These are phyloP conservation scores for Rhadina sibilatrix DNA, from an alignment of 2,113 vertebrate species.

Conservation along the genomic window DNA sequence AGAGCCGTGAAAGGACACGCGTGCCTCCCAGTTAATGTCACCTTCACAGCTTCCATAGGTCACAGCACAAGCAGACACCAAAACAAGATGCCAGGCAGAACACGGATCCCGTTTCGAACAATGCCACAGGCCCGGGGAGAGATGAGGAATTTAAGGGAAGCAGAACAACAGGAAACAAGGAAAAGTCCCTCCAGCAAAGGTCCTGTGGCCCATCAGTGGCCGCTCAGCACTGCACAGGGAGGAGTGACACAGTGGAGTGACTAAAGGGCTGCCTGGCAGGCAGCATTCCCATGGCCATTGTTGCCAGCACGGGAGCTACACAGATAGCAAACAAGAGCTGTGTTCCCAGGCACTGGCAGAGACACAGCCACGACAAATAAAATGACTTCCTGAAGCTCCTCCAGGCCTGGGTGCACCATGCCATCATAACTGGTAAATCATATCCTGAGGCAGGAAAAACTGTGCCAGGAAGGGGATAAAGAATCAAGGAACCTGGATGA, in stretches of 20 bases:
- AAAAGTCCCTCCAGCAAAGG: neutral
- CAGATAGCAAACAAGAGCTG: neutral
- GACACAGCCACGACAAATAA: neutral
- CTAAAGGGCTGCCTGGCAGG: neutral
- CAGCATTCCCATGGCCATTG: neutral
- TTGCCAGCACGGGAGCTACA: neutral
- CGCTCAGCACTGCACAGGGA: fast-evolving
- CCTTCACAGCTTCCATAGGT: constrained; percentile 47
- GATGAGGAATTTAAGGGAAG: neutral
- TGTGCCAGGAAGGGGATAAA: neutral
- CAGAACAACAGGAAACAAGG: neutral
- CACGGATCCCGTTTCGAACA: neutral
- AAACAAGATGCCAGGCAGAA: neutral
- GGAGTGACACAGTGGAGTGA: neutral
- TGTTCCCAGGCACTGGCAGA: neutral
- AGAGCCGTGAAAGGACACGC: neutral
- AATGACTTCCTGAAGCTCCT: neutral
- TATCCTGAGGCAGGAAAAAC: neutral
- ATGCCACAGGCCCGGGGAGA: neutral
- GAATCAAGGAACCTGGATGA: neutral
- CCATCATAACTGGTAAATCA: neutral
- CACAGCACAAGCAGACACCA: neutral
- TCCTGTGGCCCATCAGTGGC: neutral
- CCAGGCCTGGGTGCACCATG: neutral
- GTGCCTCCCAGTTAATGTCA: constrained; percentile 52